Evolutionary conservation across 2,113 vertebrate genomes (phyloP), one percentile per base, ranked within the genome.

Genomic region (Nesoenas mayeri): DNA sequence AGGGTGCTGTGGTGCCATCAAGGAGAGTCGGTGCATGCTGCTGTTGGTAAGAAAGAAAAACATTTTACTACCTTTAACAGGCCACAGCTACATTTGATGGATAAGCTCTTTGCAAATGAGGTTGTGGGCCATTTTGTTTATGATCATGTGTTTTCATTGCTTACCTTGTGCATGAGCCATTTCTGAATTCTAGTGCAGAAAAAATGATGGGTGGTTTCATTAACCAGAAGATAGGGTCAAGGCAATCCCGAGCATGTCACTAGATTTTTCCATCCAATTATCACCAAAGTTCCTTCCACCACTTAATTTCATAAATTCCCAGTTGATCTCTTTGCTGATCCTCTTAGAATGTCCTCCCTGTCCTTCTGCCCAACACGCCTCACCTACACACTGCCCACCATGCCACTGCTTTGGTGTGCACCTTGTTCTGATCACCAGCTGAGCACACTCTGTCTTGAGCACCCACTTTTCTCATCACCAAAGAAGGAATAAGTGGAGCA

Each of bases 1-100:
- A 69, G 99, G 99, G 4, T 99, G 98, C 95, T 99, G 98, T 3
- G 99, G 99, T 9, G 98, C 99, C 26, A 58, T 98, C 36, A 98
- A 62, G 65, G 99, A 99, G 97, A 99, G 97, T 91, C 97, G 97
- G 34, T 99, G 98, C 97, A 96, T 99, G 98, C 97, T 99, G 86
- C 77, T 99, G 38, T 56, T 99, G 98, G 99, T 99, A 97, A n/a
- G 79, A 79, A 91, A 79, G 22, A 74, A 71, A 60, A 71, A 10
- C 3, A 10, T 77, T 71, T 75, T 5, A 5, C n/a, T 73, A 29
- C 15, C 10, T 77, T 56, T 78, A 50, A 42, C n/a, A 86, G 47
- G 13, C 6, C n/a, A 64, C 61, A 83, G 21, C 6, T 62, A 38
- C 26, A 17, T 44, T 26, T 75, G 32, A 31, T 62, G 31, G 53